Evolutionary conservation across 2,888 invertebrate genomes (phyloP).

Genomic region (Xestia c-nigrum): DNA sequence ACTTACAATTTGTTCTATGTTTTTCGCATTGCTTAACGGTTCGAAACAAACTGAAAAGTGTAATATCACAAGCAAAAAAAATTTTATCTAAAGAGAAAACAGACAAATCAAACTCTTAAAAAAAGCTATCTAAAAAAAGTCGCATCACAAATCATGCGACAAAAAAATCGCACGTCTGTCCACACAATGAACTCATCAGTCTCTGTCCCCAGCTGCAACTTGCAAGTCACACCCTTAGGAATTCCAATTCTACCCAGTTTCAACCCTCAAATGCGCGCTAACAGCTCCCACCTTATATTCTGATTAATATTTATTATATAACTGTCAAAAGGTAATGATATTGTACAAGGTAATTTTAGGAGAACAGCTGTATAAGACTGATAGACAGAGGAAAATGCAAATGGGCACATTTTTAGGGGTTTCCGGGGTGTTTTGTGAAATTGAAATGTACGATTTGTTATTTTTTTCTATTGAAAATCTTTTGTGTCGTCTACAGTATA

Average conservation of each 20-base stretch:
- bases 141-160: conserved; percentile 36
- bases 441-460: conserved; percentile 33
- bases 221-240: conserved; percentile 68
- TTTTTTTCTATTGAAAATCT: background rate
- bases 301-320: conserved; percentile 59
- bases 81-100: background rate
- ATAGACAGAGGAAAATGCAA: conserved; percentile 7
- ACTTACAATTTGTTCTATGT: background rate
- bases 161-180: conserved; percentile 59
- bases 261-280: conserved; percentile 21
- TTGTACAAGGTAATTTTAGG: conserved; percentile 35
- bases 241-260: conserved; percentile 60
- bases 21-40: background rate
- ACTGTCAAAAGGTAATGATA: conserved; percentile 37
- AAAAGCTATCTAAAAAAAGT: background rate
- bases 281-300: conserved; percentile 14
- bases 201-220: conserved; percentile 70
- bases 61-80: no score
- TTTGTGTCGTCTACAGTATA: background rate
- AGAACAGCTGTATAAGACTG: conserved; percentile 5
- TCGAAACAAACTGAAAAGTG: background rate
- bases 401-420: background rate
- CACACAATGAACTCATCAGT: conserved; percentile 66
- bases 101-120: background rate
- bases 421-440: background rate